phyloP scores from a whole-genome alignment of 2,888 invertebrate genomes.

The Thera obeliscata region DNA sequence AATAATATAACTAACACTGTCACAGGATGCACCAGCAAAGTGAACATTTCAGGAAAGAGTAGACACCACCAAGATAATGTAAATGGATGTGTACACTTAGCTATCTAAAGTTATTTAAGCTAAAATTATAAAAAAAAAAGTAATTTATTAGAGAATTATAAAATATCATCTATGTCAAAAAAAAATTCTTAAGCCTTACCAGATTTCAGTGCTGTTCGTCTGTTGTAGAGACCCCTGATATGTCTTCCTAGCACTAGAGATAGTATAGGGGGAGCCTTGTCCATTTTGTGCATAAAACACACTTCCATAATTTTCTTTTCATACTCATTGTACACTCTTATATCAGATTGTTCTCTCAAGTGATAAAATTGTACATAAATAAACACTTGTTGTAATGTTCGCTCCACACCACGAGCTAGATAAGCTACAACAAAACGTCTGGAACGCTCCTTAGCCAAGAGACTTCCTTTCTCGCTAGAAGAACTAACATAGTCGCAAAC shows the following conservation, averaged over 20 bases:
- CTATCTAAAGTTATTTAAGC: too few species aligned
- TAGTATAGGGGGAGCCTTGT: slow-evolving; percentile 53
- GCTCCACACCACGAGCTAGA: slow-evolving; percentile 64
- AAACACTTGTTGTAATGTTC: slow-evolving; percentile 67
- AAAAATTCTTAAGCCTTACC: slow-evolving; percentile 21
- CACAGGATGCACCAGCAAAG: too few species aligned
- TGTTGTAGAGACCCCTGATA: slow-evolving; percentile 48
- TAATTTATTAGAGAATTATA: too few species aligned
- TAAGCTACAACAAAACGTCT: slow-evolving; percentile 63
- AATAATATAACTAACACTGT: too few species aligned
- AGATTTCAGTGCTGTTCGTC: slow-evolving; percentile 2
- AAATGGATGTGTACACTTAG: too few species aligned
- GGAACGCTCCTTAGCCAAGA: slow-evolving; percentile 51
- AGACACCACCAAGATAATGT: too few species aligned
- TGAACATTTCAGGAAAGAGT: too few species aligned
- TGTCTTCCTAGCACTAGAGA: slow-evolving; percentile 61
- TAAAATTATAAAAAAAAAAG: too few species aligned
- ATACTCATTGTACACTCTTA: slow-evolving; percentile 30
- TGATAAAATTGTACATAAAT: slow-evolving; percentile 51
- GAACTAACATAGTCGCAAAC: too few species aligned
- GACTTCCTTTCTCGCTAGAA: slow-evolving; percentile 38
- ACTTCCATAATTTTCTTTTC: slow-evolving; percentile 71
- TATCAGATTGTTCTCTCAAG: slow-evolving; percentile 46
- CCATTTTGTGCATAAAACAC: slow-evolving; percentile 60
- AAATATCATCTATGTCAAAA: too few species aligned